phyloP scores from a whole-genome alignment of 2,113 vertebrate genomes.

The Eulemur rufifrons region DNA sequence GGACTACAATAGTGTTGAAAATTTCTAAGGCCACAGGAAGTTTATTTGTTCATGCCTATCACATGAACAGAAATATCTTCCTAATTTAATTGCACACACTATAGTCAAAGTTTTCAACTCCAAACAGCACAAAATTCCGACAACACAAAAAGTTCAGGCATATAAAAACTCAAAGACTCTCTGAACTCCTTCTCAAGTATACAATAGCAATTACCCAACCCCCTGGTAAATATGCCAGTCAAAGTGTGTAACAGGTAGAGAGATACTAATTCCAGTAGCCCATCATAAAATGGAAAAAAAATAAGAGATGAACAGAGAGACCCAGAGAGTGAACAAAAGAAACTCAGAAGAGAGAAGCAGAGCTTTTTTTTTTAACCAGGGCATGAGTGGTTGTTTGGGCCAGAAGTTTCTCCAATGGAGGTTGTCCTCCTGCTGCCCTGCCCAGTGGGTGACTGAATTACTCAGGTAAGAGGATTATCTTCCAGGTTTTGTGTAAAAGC shows the following conservation, averaged over 20 bases:
- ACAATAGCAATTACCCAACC: neutral
- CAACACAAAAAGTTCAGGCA: neutral
- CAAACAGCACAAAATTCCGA: neutral
- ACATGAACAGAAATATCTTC: neutral
- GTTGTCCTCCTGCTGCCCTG: neutral
- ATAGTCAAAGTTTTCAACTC: neutral
- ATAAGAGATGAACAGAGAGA: neutral
- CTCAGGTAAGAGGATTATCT: constrained; percentile 20
- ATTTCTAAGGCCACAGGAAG: neutral
- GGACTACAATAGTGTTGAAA: neutral
- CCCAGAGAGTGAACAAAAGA: neutral
- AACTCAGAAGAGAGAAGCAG: neutral
- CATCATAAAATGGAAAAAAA: neutral
- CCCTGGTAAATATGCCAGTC: neutral
- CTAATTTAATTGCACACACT: neutral
- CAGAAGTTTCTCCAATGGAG: neutral
- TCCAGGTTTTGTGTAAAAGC: constrained; percentile 65
- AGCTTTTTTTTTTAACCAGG: neutral
- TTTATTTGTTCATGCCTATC: neutral
- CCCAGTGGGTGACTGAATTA: constrained; percentile 17
- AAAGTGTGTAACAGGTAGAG: neutral
- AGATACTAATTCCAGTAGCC: neutral
- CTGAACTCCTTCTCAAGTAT: neutral
- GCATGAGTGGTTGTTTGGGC: neutral
- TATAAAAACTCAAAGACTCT: neutral